Percentiles rank a stretch among this genome's conserved stretches.
Conservation (phyloP, 2,888 invertebrate genomes). For the Campaea margaritaria region DNA sequence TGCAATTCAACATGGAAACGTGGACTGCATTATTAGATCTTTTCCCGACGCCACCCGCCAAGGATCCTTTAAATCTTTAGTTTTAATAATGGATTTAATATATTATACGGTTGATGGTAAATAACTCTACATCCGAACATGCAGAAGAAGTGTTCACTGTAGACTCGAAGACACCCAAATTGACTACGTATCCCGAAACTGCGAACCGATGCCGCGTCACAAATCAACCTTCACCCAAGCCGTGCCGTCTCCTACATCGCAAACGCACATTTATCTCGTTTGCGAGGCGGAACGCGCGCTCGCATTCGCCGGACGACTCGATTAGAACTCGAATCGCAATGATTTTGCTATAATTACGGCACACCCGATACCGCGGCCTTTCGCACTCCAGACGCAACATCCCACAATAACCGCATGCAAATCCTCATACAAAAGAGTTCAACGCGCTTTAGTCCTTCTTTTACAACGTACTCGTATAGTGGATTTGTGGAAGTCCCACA, state of each 20-base stretch:
- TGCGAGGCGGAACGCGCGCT: conserved; percentile 65
- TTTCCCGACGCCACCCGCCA: too few relatives aligned
- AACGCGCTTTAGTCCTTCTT: conserved; percentile 30
- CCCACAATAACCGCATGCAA: conserved; percentile 9
- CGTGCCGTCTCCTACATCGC: conserved; percentile 45
- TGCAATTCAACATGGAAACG: too few relatives aligned
- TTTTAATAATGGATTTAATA: too few relatives aligned
- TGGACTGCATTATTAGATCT: too few relatives aligned
- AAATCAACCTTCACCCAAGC: neutral
- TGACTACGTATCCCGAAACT: too few relatives aligned
- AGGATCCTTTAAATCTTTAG: too few relatives aligned
- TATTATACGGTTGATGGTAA: too few relatives aligned
- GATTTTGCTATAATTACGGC: conserved; percentile 48
- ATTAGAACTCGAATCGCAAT: conserved; percentile 55
- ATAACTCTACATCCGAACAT: too few relatives aligned
- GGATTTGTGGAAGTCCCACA: too few relatives aligned
- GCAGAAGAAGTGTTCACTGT: too few relatives aligned
- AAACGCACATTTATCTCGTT: conserved; percentile 53
- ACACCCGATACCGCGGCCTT: conserved; percentile 24
- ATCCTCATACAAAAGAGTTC: conserved; percentile 32
- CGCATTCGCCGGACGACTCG: conserved; percentile 61
- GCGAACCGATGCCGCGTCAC: too few relatives aligned
- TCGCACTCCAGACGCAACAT: conserved; percentile 10
- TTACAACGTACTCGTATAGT: neutral
- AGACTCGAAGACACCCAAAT: too few relatives aligned